Evolutionary conservation across 2,113 vertebrate species (phyloP).

Genomic region (Pica pica): DNA sequence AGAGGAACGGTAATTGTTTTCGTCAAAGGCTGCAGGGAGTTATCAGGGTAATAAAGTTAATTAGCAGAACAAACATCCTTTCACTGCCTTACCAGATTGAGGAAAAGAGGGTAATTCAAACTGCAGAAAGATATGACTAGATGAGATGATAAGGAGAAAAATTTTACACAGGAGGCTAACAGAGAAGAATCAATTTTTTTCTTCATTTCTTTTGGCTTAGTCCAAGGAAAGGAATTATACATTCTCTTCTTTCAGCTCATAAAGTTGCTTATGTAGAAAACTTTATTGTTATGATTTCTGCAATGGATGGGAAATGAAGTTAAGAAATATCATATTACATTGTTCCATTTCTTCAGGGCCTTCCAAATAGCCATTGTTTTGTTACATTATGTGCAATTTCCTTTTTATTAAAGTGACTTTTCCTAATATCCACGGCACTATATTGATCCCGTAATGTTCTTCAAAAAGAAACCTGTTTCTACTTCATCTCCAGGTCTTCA

Average conservation of each 20-base stretch:
- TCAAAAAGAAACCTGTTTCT: conserved; percentile 49
- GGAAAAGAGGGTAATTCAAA: conserved; percentile 88
- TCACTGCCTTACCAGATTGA: conserved; percentile 84
- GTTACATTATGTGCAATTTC: conserved; percentile 56
- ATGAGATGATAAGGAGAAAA: conserved; percentile 80
- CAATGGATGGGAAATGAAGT: conserved; percentile 62
- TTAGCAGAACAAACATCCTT: conserved; percentile 99
- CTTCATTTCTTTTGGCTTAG: conserved; percentile 62
- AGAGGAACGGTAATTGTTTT: conserved; percentile 95
- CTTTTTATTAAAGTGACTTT: conserved; percentile 49
- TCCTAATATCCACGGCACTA: conserved; percentile 15
- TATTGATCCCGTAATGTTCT: conserved; percentile 39
- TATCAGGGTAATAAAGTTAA: conserved; percentile 99
- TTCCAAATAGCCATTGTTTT: conserved; percentile 54
- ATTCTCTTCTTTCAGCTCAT: conserved; percentile 56
- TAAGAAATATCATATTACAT: conserved; percentile 28
- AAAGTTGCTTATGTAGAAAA: conserved; percentile 61
- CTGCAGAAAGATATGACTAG: conserved; percentile 83
- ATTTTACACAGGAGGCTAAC: conserved; percentile 78
- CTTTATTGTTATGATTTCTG: conserved; percentile 60
- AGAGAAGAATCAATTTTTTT: conserved; percentile 75
- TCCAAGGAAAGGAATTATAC: conserved; percentile 51
- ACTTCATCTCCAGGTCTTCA: conserved; percentile 33
- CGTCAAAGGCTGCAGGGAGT: conserved; percentile 97
- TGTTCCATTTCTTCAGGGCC: conserved; percentile 31